Conservation (phyloP, 1,140 invertebrate genomes). For the Neelides sp. region DNA sequence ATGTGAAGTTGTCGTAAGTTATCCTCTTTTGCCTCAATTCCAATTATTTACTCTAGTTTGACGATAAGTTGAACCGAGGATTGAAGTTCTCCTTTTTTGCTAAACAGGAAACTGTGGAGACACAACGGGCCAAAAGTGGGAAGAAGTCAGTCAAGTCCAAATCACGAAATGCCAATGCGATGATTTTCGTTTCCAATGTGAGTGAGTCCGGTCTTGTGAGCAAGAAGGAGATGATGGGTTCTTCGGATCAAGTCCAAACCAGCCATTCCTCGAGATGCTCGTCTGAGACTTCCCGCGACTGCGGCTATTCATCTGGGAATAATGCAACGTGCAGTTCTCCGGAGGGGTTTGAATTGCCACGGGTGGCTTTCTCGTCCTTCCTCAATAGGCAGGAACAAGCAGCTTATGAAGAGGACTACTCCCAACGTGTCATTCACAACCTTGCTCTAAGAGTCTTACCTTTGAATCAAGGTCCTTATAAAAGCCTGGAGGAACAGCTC, state of each 20-base stretch:
- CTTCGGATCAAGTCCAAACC: not conserved
- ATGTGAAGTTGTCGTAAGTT: constrained; percentile 3
- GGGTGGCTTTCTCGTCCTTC: constrained; percentile 69
- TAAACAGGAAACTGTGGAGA: no score
- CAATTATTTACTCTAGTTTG: not conserved
- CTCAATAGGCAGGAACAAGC: not conserved
- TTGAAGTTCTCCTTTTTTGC: no score
- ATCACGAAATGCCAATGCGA: not conserved
- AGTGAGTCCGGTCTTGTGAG: constrained; percentile 4
- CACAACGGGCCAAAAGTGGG: no score
- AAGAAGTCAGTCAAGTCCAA: not conserved
- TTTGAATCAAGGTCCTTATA: constrained; percentile 14
- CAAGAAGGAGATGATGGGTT: not conserved
- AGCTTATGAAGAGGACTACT: not conserved
- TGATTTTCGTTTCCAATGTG: not conserved
- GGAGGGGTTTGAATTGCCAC: constrained; percentile 70
- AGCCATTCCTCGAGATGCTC: constrained; percentile 32
- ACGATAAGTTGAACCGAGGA: no score
- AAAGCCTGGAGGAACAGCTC: constrained; percentile 23
- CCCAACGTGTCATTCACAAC: not conserved
- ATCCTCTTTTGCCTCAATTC: constrained; percentile 4
- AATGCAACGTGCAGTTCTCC: constrained; percentile 49
- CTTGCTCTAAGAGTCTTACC: not conserved
- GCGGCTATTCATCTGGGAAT: constrained; percentile 66
- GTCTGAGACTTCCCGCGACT: constrained; percentile 62